Percentiles rank a stretch among this genome's conserved stretches.
Conservation (phyloP, 2,888 invertebrate genomes). For the Alentia gelatinosa region DNA sequence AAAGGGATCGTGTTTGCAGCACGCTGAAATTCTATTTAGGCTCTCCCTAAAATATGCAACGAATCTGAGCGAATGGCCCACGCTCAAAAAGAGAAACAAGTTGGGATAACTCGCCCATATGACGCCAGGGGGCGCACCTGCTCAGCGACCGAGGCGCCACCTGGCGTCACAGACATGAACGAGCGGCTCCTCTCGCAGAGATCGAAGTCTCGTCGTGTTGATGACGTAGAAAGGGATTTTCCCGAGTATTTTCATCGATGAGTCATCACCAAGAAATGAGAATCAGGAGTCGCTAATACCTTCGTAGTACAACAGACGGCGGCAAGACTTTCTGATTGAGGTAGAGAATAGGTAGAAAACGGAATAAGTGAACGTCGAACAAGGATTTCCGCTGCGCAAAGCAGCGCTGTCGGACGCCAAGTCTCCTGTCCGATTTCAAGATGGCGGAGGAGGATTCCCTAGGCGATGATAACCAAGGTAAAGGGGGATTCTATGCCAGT, state of each 20-base stretch:
- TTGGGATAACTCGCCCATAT: background rate
- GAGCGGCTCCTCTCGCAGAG: background rate
- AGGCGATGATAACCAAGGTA: conserved; percentile 28
- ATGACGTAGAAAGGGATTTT: conserved; percentile 71
- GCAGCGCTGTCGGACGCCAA: background rate
- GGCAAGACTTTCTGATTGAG: conserved; percentile 19
- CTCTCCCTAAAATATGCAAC: too few species aligned
- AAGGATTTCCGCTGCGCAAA: conserved; percentile 13
- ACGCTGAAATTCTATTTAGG: too few species aligned
- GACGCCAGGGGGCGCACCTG: background rate
- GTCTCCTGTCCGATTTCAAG: conserved; percentile 55
- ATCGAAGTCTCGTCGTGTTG: background rate
- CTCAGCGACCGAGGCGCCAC: background rate
- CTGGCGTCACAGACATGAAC: background rate
- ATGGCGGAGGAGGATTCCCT: conserved; percentile 60
- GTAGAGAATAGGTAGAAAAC: background rate
- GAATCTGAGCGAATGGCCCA: too few species aligned
- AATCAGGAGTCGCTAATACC: conserved; percentile 71
- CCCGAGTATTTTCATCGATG: conserved; percentile 77
- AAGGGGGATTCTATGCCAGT: conserved; percentile 27
- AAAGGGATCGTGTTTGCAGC: too few species aligned
- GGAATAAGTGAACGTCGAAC: background rate
- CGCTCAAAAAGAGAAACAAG: too few species aligned
- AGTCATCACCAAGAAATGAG: conserved; percentile 77
- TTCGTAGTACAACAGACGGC: conserved; percentile 59